Percentiles rank a stretch among this genome's conserved stretches.
These are phyloP conservation scores for Volucella inflata DNA, from an alignment of 2,888 invertebrate species.

Conservation along the genomic window DNA sequence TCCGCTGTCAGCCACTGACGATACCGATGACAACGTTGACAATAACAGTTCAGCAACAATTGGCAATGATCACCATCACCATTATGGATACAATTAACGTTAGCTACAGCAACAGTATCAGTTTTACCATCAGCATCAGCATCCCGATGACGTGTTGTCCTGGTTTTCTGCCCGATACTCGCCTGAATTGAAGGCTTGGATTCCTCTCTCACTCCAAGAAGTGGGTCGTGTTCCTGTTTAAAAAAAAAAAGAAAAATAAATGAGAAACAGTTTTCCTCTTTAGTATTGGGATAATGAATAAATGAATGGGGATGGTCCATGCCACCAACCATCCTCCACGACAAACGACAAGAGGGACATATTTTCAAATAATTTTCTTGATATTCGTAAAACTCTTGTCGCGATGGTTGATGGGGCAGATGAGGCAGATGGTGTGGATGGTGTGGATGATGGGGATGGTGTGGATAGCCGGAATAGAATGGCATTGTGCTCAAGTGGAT, in stretches of 20 bases:
- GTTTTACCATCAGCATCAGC: not conserved
- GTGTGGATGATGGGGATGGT: not conserved
- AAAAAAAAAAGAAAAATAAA: constrained; percentile 23
- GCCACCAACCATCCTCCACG: not conserved
- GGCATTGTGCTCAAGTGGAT: constrained; percentile 37
- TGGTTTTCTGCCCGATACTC: not conserved
- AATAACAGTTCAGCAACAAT: constrained; percentile 52
- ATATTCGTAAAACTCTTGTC: constrained; percentile 18
- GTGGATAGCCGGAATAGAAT: too few species aligned
- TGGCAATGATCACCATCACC: constrained; percentile 37
- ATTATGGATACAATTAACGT: constrained; percentile 8
- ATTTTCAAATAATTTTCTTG: constrained; percentile 54
- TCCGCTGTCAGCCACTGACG: constrained; percentile 48
- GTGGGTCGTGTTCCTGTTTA: constrained; percentile 21
- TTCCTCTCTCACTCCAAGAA: too few species aligned
- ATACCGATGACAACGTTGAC: constrained; percentile 39
- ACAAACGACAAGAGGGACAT: constrained; percentile 10
- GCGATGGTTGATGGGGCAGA: not conserved
- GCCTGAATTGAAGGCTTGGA: too few species aligned
- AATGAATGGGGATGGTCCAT: constrained; percentile 10
- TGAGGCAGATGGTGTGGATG: not conserved
- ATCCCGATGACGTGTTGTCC: constrained; percentile 5
- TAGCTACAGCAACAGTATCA: constrained; percentile 2
- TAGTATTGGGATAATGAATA: constrained; percentile 25
- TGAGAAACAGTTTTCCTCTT: constrained; percentile 12